Evolutionary conservation across 2,113 vertebrate species (phyloP).

Genomic region (Cepphus grylle): DNA sequence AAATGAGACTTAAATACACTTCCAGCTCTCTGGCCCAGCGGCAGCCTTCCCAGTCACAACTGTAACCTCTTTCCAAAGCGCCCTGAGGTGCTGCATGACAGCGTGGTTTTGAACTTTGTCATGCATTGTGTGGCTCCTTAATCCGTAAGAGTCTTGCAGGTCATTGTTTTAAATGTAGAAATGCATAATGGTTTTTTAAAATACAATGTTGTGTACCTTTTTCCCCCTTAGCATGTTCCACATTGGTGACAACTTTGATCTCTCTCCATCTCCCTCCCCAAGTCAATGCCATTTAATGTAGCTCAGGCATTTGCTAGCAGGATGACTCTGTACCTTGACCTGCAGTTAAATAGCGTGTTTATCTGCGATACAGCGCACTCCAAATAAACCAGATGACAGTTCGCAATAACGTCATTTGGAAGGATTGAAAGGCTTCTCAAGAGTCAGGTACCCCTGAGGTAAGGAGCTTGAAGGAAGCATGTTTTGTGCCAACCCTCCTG

Average conservation of each 20-base stretch:
- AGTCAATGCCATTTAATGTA: constrained; percentile 49
- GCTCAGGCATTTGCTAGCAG: constrained; percentile 45
- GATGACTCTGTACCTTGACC: constrained; percentile 56
- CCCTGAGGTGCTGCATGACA: neutral
- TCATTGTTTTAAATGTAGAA: constrained; percentile 26
- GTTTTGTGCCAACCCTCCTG: constrained; percentile 67
- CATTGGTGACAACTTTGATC: constrained; percentile 56
- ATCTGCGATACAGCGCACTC: constrained; percentile 45
- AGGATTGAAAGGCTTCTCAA: constrained; percentile 68
- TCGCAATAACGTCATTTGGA: constrained; percentile 51
- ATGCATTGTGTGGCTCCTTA: neutral
- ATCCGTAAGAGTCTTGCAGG: constrained; percentile 5
- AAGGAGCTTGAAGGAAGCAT: constrained; percentile 69
- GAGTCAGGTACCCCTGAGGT: constrained; percentile 72
- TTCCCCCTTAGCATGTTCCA: neutral
- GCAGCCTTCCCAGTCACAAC: neutral
- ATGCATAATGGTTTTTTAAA: constrained; percentile 46
- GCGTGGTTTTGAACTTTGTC: neutral
- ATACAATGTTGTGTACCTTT: neutral
- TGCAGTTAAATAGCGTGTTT: constrained; percentile 67
- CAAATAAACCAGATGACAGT: constrained; percentile 65
- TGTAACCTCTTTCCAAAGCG: neutral
- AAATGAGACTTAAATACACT: neutral
- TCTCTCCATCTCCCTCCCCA: constrained; percentile 41
- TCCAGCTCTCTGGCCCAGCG: neutral